Percentiles rank a stretch among this genome's conserved stretches.
phyloP scores from a whole-genome alignment of 2,797 vertebrate species.

The Micromesistius poutassou region DNA sequence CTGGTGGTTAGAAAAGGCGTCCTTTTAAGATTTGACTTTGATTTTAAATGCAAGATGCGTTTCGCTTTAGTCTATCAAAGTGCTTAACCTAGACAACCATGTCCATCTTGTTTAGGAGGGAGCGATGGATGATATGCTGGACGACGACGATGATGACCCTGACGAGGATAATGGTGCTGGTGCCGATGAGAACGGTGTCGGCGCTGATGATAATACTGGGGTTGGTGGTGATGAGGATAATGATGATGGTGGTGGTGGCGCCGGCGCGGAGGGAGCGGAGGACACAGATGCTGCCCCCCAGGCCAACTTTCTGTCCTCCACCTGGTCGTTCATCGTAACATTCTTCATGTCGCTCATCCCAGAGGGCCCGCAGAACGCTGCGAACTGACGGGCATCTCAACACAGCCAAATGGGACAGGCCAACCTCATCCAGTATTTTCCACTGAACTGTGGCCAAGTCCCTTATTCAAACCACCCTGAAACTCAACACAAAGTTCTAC shows the following conservation, averaged over 20 bases:
- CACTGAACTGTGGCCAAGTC: constrained; percentile 15
- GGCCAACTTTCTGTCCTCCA: constrained; percentile 86
- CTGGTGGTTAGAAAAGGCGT: too few relatives aligned
- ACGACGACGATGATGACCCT: not conserved
- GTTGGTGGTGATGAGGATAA: constrained; percentile 61
- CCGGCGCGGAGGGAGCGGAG: constrained; percentile 70
- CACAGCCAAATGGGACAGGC: constrained; percentile 6
- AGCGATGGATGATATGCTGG: constrained; percentile 77
- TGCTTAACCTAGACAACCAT: not conserved
- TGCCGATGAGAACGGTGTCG: not conserved
- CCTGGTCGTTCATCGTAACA: constrained; percentile 92
- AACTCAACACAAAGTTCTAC: not conserved
- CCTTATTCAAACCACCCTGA: not conserved
- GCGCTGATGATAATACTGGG: constrained; percentile 63
- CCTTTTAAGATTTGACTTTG: not conserved
- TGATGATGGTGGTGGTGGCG: constrained; percentile 52
- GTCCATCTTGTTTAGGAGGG: constrained; percentile 71
- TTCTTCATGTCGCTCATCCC: constrained; percentile 96
- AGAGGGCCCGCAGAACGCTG: constrained; percentile 87
- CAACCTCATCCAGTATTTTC: constrained; percentile 16
- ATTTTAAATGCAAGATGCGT: not conserved
- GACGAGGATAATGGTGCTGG: not conserved
- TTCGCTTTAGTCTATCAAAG: not conserved
- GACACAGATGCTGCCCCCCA: constrained; percentile 72
- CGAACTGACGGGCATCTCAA: constrained; percentile 71